Conservation (phyloP, 2,797 vertebrate species). For the Myotis daubentonii region DNA sequence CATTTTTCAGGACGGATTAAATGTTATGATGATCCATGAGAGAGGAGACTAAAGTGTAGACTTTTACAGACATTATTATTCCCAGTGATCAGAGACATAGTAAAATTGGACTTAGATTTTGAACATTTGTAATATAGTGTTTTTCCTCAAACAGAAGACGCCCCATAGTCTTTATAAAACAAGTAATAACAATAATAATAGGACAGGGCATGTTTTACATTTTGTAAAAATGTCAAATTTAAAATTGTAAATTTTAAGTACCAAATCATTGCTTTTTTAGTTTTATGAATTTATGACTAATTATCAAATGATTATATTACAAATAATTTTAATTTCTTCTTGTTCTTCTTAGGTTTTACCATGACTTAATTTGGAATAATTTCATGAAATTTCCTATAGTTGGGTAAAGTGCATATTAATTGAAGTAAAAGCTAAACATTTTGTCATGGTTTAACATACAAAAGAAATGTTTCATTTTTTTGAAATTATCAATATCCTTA, state of each 20-base stretch:
- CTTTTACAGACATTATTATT: slow-evolving; percentile 61
- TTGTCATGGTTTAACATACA: slow-evolving; percentile 29
- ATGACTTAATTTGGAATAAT: slow-evolving; percentile 52
- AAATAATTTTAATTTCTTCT: slow-evolving; percentile 41
- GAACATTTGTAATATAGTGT: background rate
- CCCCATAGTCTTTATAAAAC: slow-evolving; percentile 5
- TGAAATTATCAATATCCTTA: background rate
- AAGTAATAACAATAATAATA: background rate
- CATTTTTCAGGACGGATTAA: slow-evolving; percentile 81
- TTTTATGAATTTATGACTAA: slow-evolving; percentile 5
- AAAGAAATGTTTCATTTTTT: background rate
- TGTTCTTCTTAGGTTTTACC: background rate
- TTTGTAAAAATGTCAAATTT: slow-evolving; percentile 19
- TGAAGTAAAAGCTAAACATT: slow-evolving; percentile 60
- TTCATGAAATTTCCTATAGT: slow-evolving; percentile 53
- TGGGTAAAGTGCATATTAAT: slow-evolving; percentile 47
- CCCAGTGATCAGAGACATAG: background rate
- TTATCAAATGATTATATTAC: slow-evolving; percentile 29
- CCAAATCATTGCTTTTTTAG: slow-evolving; percentile 21
- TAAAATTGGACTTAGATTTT: slow-evolving; percentile 62
- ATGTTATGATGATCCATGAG: slow-evolving; percentile 68
- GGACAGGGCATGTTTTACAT: background rate
- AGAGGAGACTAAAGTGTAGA: slow-evolving; percentile 61
- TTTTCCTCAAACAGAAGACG: slow-evolving; percentile 64
- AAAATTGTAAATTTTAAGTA: slow-evolving; percentile 14